Base-by-base conservation (phyloP, 2,113 vertebrate genomes). In the Aegypius monachus region DNA sequence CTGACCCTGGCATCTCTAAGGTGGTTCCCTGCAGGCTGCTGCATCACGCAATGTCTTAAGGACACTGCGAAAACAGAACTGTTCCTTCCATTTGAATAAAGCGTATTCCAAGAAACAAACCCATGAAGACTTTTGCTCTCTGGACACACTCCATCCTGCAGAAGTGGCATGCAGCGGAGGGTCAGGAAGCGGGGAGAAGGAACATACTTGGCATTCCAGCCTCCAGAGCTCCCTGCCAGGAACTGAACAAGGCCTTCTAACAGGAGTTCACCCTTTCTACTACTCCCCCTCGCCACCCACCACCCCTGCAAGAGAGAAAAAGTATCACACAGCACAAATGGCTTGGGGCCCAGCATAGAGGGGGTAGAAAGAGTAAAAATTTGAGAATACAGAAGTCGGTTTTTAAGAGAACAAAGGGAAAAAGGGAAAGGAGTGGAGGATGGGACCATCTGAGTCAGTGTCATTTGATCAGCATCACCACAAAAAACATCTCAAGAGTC, bases 191-290 rank as follows among this genome's bases (percentile, higher is more conserved):
- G 36, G 36, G 65, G 53, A 87, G 78, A 87, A 91, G 45, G 63
- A 66, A 81, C 95, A 94, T 95, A 77, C n/a, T 95, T 90, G 81
- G 53, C 97, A 97, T 97, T 97, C 93, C 95, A 91, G 56, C n/a
- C 81, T 81, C 78, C 61, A 88, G 74, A 96, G 71, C 40, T 65
- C 77, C 59, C 85, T 81, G 40, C 47, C 40, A 42, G 52, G 80
- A 93, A 91, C 58, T 45, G 26, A 93, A 79, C 45, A 52, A 45
- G 52, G 66, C 80, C 62, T 68, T 59, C 48, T 23, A 65, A 68
- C 56, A 65, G 45, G 38, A 80, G 77, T 32, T 77, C 2, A 14
- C 68, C 68, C 82, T 89, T 88, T 73, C 70, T n/a, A 53, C 52
- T 12, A 16, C 75, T 73, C 48, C 61, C 48, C 16, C 80, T 52